phyloP scores from a whole-genome alignment of 2,113 vertebrate genomes.

The Cryptomyrus ogoouensis region DNA sequence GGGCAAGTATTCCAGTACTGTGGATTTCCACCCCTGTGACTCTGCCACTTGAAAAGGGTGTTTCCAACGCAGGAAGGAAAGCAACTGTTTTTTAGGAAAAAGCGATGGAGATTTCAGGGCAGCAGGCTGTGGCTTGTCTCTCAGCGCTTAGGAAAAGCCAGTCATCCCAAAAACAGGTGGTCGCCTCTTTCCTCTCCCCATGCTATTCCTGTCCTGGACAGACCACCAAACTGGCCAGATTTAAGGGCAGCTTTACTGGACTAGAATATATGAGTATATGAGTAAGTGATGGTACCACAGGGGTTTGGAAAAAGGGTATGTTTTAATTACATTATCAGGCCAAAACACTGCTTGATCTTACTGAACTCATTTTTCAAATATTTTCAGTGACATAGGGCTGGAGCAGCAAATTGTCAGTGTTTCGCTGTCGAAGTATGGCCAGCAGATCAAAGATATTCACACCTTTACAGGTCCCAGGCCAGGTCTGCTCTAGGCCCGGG shows the following conservation, averaged over 20 bases:
- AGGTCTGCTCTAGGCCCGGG: too few relatives aligned
- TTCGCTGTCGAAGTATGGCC: neutral
- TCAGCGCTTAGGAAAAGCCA: neutral
- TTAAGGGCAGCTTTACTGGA: neutral
- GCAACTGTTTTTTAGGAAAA: neutral
- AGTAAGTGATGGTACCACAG: neutral
- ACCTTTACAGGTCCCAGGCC: neutral
- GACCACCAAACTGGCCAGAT: neutral
- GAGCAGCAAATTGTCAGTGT: neutral
- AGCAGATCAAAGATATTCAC: neutral
- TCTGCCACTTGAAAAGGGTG: slow-evolving; percentile 15
- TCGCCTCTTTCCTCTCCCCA: neutral
- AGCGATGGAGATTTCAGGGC: neutral
- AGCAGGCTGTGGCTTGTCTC: neutral
- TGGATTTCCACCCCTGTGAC: slow-evolving; percentile 18
- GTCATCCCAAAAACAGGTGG: neutral
- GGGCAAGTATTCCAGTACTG: slow-evolving; percentile 38
- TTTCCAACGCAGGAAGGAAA: neutral
- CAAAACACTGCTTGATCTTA: neutral
- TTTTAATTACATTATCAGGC: neutral
- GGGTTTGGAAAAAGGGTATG: neutral
- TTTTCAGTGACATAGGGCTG: neutral
- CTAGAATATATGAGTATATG: neutral
- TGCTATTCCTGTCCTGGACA: neutral
- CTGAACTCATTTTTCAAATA: neutral